A percentile compares a stretch with the other conserved stretches of the same genome.
These are phyloP conservation scores for Gryllus bimaculatus DNA, from an alignment of 1,140 invertebrate genomes.

Conservation along the genomic window DNA sequence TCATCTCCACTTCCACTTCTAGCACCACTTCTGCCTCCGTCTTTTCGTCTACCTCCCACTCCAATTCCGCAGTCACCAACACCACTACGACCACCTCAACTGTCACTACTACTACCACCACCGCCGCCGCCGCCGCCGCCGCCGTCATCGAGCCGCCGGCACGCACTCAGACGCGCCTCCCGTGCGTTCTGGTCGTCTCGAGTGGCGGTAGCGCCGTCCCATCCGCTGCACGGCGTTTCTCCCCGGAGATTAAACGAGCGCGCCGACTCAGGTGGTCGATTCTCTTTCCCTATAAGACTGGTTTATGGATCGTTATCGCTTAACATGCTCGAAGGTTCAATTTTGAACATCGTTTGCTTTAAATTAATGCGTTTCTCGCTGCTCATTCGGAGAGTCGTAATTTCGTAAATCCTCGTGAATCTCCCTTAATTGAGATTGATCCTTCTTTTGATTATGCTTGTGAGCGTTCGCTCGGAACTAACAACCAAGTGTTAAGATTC, in stretches of 20 bases:
- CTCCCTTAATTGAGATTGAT: not conserved
- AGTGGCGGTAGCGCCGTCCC: no score
- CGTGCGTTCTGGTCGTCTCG: no score
- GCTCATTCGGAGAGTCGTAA: not conserved
- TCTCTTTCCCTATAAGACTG: not conserved
- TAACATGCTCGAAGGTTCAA: not conserved
- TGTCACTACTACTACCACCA: no score
- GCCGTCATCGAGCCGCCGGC: no score
- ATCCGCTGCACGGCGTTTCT: not conserved
- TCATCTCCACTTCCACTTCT: no score
- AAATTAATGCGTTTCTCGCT: not conserved
- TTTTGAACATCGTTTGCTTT: not conserved
- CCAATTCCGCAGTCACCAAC: no score
- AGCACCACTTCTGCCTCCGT: no score
- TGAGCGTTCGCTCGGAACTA: not conserved
- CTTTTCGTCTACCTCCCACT: no score
- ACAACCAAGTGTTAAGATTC: not conserved
- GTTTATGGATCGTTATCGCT: not conserved
- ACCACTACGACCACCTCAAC: no score
- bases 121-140: no score
- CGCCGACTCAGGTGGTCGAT: no score
- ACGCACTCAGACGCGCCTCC: no score
- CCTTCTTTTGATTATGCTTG: not conserved
- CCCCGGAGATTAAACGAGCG: not conserved
- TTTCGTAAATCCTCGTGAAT: not conserved